These are phyloP conservation scores for Drepanosiphum platanoidis DNA, from an alignment of 2,888 invertebrate species.

Conservation along the genomic window DNA sequence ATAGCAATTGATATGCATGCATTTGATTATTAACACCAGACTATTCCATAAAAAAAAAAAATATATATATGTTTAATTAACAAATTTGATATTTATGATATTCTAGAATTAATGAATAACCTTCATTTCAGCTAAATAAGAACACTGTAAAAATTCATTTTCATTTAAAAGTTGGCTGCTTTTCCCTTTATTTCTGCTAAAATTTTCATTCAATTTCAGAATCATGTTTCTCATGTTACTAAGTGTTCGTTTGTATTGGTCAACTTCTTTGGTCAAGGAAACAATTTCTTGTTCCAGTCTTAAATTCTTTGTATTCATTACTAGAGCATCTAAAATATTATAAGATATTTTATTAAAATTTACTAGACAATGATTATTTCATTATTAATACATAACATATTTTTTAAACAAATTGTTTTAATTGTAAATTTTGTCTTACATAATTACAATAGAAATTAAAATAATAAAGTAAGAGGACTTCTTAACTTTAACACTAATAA, in stretches of 20 bases:
- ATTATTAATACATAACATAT: no score
- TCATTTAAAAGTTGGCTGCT: slow-evolving; percentile 71
- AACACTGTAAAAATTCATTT: slow-evolving; percentile 66
- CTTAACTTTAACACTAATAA: no score
- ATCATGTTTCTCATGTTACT: slow-evolving; percentile 72
- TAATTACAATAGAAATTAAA: not conserved
- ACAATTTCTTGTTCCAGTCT: slow-evolving; percentile 74
- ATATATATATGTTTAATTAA: no score
- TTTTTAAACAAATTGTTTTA: not conserved
- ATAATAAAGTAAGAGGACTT: not conserved
- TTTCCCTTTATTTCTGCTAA: slow-evolving; percentile 70
- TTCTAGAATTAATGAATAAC: slow-evolving; percentile 8
- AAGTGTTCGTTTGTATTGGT: slow-evolving; percentile 71
- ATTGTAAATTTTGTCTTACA: not conserved
- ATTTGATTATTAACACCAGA: not conserved
- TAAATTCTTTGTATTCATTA: slow-evolving; percentile 80
- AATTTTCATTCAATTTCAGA: slow-evolving; percentile 68
- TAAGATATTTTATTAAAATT: not conserved
- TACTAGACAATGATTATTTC: not conserved
- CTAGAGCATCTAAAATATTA: slow-evolving; percentile 68
- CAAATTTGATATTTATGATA: no score
- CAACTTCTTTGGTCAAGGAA: slow-evolving; percentile 65
- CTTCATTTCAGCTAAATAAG: slow-evolving; percentile 47
- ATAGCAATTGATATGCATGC: no score
- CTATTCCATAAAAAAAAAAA: no score